Evolutionary conservation across 2,113 vertebrate species (phyloP), one percentile per base, ranked within the genome.

Genomic region (Chloroceryle aenea): DNA sequence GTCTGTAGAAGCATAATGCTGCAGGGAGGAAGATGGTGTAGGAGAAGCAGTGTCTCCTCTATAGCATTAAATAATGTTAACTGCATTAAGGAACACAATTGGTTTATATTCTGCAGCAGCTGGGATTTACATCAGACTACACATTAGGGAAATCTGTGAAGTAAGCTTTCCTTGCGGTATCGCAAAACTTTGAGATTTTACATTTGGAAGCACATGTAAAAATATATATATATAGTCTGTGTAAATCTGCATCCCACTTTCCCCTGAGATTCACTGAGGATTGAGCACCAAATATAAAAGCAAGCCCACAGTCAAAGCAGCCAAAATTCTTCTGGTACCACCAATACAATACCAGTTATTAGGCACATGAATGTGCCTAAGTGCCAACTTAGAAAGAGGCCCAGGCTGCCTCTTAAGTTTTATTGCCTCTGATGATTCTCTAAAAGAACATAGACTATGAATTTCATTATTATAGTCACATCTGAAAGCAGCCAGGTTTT

Each of bases 41-140:
- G 50, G 9, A 52, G 30, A 62, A 83, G 7, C 30, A 68, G 38
- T 6, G 4, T 55, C 43, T 83, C 34, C 64, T 42, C 4, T 36
- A 50, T 6, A 38, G 9, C 36, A 75, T 58, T 87, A 72, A 84
- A 67, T 18, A 72, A 7, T 26, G 21, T 48, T 75, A 67, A 26
- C 36, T 59, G 11, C 40, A 47, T 52, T 68, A 80, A 75, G 76
- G 68, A 90, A 58, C 9, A 12, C 19, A 48, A 53, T 48, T 75
- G 25, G 22, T 58, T 93, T 84, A 40, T 72, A 22, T 45, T 68
- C 43, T 75, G 23, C 8, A 75, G 71, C 59, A 86, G 32, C 52
- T 80, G 79, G 56, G 62, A 72, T 96, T 94, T 93, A 82, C 69
- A 76, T 75, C 58, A 74, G 61, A 87, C n/a, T 18, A 19, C 58